Conservation (phyloP, 2,888 invertebrate species). For the Lottia gigantea region DNA sequence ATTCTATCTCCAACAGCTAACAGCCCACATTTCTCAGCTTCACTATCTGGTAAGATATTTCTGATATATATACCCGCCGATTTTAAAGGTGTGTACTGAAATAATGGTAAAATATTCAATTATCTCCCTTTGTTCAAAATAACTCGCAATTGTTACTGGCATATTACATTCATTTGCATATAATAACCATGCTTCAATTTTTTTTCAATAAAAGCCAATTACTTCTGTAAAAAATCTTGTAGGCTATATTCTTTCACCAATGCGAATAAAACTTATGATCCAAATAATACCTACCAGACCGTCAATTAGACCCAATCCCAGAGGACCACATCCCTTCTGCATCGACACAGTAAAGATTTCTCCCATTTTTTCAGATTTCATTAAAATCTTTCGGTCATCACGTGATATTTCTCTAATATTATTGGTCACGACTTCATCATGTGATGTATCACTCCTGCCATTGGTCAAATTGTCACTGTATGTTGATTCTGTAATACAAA, state of each 20-base stretch:
- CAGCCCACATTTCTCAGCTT: constrained; percentile 50
- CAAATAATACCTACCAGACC: constrained; percentile 59
- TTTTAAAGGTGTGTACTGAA: constrained; percentile 55
- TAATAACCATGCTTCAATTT: too few relatives aligned
- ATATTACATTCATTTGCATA: too few relatives aligned
- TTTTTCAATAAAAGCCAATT: too few relatives aligned
- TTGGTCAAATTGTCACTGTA: neutral
- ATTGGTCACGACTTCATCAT: neutral
- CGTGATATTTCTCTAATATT: too few relatives aligned
- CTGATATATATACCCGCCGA: constrained; percentile 56
- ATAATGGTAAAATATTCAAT: neutral
- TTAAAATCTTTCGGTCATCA: neutral
- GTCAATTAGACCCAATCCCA: constrained; percentile 62
- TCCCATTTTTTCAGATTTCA: constrained; percentile 8
- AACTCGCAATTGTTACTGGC: too few relatives aligned
- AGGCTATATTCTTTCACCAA: too few relatives aligned
- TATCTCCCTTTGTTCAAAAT: too few relatives aligned
- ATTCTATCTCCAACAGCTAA: constrained; percentile 58
- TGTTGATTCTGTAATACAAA: too few relatives aligned
- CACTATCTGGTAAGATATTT: constrained; percentile 52
- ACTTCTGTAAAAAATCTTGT: too few relatives aligned
- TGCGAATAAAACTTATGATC: too few relatives aligned
- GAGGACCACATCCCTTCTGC: constrained; percentile 42
- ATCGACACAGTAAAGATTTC: constrained; percentile 49
- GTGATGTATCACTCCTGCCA: neutral